Conservation (phyloP, 1,140 invertebrate species). For the Drosophila watanabei region DNA sequence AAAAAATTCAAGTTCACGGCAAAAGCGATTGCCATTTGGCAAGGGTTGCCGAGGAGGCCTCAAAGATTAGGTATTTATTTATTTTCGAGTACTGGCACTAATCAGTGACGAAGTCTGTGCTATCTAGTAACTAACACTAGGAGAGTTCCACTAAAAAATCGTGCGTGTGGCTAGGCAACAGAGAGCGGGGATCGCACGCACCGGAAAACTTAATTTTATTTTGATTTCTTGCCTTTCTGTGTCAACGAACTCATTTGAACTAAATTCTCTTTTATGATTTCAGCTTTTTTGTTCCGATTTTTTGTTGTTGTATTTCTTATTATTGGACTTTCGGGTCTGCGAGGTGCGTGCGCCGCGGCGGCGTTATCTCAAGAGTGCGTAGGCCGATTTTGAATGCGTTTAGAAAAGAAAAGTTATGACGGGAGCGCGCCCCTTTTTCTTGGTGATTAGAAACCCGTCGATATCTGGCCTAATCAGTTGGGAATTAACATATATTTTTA, state of each 20-base stretch:
- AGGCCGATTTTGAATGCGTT: slow-evolving; percentile 61
- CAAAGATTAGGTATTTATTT: slow-evolving; percentile 31
- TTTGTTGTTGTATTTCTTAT: slow-evolving; percentile 48
- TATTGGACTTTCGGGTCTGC: slow-evolving; percentile 33
- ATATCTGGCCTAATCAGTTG: slow-evolving; percentile 22
- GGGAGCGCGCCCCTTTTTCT: slow-evolving; percentile 15
- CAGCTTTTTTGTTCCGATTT: slow-evolving; percentile 55
- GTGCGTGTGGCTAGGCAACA: slow-evolving; percentile 24
- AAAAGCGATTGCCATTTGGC: slow-evolving; percentile 40
- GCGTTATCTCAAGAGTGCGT: slow-evolving; percentile 69
- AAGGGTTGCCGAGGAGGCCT: slow-evolving; percentile 4
- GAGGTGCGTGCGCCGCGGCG: slow-evolving; percentile 40
- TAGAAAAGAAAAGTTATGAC: slow-evolving; percentile 78
- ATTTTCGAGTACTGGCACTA: slow-evolving; percentile 20
- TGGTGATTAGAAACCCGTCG: slow-evolving; percentile 23
- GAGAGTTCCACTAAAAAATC: slow-evolving; percentile 12
- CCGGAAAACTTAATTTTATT: slow-evolving; percentile 57
- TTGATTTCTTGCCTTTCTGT: slow-evolving; percentile 78
- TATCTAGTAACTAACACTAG: slow-evolving; percentile 31
- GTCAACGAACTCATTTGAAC: slow-evolving; percentile 79
- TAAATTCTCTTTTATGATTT: slow-evolving; percentile 73
- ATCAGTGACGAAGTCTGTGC: slow-evolving; percentile 37
- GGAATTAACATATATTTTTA: slow-evolving; percentile 16
- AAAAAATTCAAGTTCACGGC: slow-evolving; percentile 71
- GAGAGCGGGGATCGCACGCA: slow-evolving; percentile 30